Evolutionary conservation across 2,113 vertebrate species (phyloP).

Genomic region (Grus americana): DNA sequence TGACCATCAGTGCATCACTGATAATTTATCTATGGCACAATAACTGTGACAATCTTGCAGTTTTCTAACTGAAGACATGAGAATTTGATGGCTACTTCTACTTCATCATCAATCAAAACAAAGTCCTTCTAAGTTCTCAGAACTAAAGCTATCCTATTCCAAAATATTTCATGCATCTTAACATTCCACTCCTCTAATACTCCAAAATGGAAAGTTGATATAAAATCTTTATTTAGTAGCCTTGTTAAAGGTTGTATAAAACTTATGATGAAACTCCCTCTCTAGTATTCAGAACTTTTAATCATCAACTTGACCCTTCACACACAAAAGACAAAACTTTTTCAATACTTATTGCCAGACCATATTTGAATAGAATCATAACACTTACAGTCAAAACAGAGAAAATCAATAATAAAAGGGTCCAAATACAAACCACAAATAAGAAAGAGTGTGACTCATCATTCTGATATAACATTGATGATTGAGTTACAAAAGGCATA

Average conservation of each 20-base stretch:
- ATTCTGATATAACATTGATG: neutral
- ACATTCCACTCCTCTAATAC: neutral
- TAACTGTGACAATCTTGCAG: neutral
- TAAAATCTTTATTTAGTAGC: neutral
- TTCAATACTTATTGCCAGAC: neutral
- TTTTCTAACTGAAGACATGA: neutral
- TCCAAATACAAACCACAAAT: neutral
- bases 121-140: neutral
- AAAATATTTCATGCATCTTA: neutral
- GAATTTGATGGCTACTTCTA: neutral
- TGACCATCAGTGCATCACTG: neutral
- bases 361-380: neutral
- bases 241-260: neutral
- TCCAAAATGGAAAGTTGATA: neutral
- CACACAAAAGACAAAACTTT: neutral
- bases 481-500: neutral
- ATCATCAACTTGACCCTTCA: neutral
- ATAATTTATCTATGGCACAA: neutral
- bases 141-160: neutral
- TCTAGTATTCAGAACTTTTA: neutral
- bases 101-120: neutral
- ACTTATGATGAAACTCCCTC: neutral
- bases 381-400: neutral
- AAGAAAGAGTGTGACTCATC: neutral
- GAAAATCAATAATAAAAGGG: neutral